Conservation (phyloP, 2,113 vertebrate species). For the Megatriorchis doriae region DNA sequence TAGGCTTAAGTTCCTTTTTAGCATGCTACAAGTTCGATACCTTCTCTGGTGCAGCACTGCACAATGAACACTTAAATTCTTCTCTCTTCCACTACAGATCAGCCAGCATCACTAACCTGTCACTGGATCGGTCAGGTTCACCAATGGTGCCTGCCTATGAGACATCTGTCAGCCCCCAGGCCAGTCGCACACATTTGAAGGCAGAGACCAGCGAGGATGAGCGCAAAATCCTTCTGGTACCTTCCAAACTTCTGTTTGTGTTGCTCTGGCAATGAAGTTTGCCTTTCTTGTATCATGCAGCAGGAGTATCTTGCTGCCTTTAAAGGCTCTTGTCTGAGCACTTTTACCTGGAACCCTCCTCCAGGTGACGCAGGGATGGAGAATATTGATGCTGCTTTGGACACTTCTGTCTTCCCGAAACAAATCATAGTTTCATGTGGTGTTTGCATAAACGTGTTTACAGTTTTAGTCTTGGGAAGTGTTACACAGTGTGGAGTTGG, state of each 20-base stretch:
- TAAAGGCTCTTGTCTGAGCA: neutral
- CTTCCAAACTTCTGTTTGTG: neutral
- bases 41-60: neutral
- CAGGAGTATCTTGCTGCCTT: neutral
- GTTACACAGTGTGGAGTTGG: neutral
- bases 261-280: neutral
- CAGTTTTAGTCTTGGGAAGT: neutral
- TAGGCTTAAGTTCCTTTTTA: neutral
- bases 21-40: neutral
- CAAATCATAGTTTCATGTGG: neutral
- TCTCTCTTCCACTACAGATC: slow-evolving; percentile 76
- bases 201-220: slow-evolving; percentile 91
- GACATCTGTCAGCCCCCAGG: slow-evolving; percentile 89
- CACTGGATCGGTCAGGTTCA: slow-evolving; percentile 88
- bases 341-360: neutral
- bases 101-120: slow-evolving; percentile 91
- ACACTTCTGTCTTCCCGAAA: neutral
- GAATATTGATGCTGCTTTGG: neutral
- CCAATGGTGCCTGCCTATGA: slow-evolving; percentile 91
- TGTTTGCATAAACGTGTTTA: neutral
- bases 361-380: neutral
- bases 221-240: slow-evolving; percentile 94
- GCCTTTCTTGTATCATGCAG: neutral
- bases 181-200: slow-evolving; percentile 82
- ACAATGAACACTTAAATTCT: neutral